These are phyloP conservation scores for Hypolimnas misippus DNA, from an alignment of 2,888 invertebrate species.

Conservation along the genomic window DNA sequence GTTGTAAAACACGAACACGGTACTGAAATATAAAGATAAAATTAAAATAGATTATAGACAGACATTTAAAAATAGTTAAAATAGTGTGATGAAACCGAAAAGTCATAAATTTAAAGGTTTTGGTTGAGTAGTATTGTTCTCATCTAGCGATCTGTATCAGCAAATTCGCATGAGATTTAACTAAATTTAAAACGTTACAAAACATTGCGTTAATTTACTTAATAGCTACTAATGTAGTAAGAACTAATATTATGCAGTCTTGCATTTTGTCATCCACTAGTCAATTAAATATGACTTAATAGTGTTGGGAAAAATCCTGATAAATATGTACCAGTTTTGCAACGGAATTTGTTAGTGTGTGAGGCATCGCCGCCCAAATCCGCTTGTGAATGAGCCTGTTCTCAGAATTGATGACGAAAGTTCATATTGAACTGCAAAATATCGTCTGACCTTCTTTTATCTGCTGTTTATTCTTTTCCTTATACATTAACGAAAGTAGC, in stretches of 20 bases:
- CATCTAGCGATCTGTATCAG: conserved; percentile 3
- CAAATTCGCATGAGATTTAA: background rate
- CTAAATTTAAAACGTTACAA: conserved; percentile 10
- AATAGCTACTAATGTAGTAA: background rate
- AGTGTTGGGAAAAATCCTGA: conserved; percentile 27
- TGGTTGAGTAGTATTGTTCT: conserved; percentile 21
- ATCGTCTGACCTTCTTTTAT: conserved; percentile 35
- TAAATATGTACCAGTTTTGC: conserved; percentile 32
- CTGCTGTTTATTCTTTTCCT: conserved; percentile 32
- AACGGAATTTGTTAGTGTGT: conserved; percentile 34
- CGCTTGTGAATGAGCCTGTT: conserved; percentile 63
- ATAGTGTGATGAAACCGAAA: no score
- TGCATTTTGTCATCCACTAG: background rate
- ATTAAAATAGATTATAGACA: no score
- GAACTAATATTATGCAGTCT: background rate
- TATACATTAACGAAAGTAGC: conserved; percentile 13
- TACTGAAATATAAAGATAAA: no score
- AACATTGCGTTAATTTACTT: background rate
- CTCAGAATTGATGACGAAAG: conserved; percentile 57
- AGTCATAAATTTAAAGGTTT: no score
- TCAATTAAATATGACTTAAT: conserved; percentile 27
- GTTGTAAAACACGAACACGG: no score
- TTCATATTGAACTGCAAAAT: conserved; percentile 39
- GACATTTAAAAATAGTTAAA: no score
- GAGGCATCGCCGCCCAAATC: conserved; percentile 49